Evolutionary conservation across 2,113 vertebrate species (phyloP).

Genomic region (Neodon shergylaensis): DNA sequence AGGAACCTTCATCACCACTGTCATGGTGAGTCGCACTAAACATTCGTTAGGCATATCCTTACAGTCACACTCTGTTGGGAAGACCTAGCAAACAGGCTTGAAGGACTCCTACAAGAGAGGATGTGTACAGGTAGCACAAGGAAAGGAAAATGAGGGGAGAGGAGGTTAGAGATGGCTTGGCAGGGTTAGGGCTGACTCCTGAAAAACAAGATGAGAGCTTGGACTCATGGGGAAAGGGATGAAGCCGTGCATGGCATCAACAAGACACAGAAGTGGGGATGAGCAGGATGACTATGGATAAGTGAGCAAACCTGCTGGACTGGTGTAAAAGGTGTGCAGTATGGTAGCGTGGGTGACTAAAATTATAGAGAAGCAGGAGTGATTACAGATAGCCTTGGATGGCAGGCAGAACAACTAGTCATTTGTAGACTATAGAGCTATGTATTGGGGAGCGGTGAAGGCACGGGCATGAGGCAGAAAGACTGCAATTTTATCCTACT

Average conservation of each 20-base stretch:
- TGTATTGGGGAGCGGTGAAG: background rate
- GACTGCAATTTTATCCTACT: background rate
- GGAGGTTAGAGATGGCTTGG: background rate
- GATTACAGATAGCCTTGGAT: constrained; percentile 39
- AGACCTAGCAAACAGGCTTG: constrained; percentile 12
- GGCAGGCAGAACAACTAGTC: background rate
- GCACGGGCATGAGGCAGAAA: background rate
- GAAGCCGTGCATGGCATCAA: background rate
- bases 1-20: constrained; percentile 33
- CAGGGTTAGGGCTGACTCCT: background rate
- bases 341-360: background rate
- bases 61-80: background rate
- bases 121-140: background rate
- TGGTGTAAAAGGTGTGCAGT: constrained; percentile 26
- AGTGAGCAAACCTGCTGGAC: constrained; percentile 53
- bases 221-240: constrained; percentile 6
- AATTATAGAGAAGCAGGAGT: constrained; percentile 37
- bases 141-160: background rate
- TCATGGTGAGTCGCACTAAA: constrained; percentile 45
- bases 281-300: background rate
- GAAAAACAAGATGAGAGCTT: background rate
- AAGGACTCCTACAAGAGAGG: background rate
- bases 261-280: background rate
- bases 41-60: background rate
- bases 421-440: constrained; percentile 29